Evolutionary conservation across 2,113 vertebrate genomes (phyloP).

Genomic region (Pteruthius melanotis): DNA sequence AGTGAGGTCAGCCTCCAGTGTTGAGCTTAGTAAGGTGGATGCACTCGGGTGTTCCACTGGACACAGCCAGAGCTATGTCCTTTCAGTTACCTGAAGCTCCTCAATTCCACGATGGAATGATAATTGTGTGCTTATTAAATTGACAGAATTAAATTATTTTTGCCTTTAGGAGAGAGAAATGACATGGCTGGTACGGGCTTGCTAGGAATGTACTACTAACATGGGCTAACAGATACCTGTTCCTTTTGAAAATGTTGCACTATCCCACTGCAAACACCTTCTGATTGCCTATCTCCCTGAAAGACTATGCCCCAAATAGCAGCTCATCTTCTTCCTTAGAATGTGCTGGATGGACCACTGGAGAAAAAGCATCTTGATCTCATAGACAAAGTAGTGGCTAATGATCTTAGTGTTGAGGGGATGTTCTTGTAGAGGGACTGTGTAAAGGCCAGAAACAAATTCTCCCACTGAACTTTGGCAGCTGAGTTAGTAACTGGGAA

Average conservation of each 20-base stretch:
- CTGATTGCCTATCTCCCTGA: background rate
- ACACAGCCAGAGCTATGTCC: background rate
- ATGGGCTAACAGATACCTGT: background rate
- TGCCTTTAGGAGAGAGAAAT: background rate
- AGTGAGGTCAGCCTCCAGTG: background rate
- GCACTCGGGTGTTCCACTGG: background rate
- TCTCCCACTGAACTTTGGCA: background rate
- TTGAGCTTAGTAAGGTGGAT: background rate
- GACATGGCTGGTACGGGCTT: accelerated
- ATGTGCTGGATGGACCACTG: background rate
- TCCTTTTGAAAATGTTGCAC: background rate
- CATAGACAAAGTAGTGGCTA: background rate
- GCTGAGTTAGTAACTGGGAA: background rate
- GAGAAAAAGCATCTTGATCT: background rate
- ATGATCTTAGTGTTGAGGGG: background rate
- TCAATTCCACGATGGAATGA: accelerated
- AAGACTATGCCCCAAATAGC: background rate
- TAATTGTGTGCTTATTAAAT: background rate
- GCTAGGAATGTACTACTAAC: background rate
- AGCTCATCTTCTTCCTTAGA: background rate
- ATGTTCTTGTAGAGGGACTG: background rate
- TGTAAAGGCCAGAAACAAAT: background rate
- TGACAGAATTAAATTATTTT: background rate
- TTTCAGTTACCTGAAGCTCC: background rate
- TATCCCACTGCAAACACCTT: background rate